A percentile compares a stretch with the other conserved stretches of the same genome.
phyloP scores from a whole-genome alignment of 2,797 vertebrate genomes.

The Pagetopsis macropterus region DNA sequence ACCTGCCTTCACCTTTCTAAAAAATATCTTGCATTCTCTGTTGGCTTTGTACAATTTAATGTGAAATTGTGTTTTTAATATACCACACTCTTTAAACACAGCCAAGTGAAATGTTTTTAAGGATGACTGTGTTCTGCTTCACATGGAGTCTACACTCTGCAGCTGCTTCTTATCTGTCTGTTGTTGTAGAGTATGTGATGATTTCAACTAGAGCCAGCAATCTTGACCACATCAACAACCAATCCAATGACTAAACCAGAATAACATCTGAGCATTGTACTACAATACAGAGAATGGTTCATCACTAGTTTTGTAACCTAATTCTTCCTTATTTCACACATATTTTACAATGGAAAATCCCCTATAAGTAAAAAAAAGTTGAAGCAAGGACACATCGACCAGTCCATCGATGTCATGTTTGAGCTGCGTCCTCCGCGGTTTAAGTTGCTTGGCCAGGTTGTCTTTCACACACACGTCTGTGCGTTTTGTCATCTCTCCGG shows the following conservation, averaged over 20 bases:
- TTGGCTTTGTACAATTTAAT: not conserved
- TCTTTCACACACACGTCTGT: constrained; percentile 69
- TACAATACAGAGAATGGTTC: not conserved
- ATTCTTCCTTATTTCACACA: not conserved
- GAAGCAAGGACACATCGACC: constrained; percentile 49
- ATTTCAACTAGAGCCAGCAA: constrained; percentile 1
- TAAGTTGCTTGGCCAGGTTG: constrained; percentile 30
- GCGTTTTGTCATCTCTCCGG: constrained; percentile 67
- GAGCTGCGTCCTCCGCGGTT: not conserved
- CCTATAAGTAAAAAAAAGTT: constrained; percentile 9
- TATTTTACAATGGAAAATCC: constrained; percentile 18
- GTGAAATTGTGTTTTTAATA: not conserved
- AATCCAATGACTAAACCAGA: constrained; percentile 11
- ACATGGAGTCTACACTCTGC: not conserved
- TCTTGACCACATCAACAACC: constrained; percentile 31
- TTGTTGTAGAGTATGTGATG: not conserved
- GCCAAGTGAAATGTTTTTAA: not conserved
- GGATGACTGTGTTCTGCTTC: not conserved
- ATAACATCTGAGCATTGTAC: constrained; percentile 16
- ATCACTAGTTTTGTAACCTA: not conserved
- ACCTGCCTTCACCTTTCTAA: not conserved
- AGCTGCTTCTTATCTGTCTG: not conserved
- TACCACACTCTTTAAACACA: not conserved
- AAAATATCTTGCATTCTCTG: not conserved
- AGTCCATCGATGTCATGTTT: constrained; percentile 23